Evolutionary conservation across 2,113 vertebrate species (phyloP), one percentile per base, ranked within the genome.

Genomic region (Scopus umbretta): DNA sequence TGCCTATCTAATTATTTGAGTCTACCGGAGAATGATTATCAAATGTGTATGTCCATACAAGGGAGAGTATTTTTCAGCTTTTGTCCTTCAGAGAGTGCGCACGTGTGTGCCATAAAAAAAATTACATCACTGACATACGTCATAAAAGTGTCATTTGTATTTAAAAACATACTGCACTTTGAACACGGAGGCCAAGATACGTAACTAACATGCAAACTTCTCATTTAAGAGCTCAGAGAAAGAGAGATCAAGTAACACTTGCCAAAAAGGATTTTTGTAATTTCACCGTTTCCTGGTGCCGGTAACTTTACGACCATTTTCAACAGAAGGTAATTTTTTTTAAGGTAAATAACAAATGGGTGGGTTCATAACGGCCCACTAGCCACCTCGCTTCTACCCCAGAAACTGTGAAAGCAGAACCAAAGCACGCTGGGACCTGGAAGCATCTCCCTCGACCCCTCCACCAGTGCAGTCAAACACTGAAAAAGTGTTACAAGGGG

Each of bases 401-500:
- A 71, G 12, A 11, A 14, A 7, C 32, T 2, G 14, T 7, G 23
- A 29, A 18, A 36, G 30, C 34, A 6, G 6, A 43, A 9, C 34
- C 10, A 17, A 17, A 45, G 52, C 32, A 2, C 4, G 5, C 13
- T 2, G 34, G 40, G n/a, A 8, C 12, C 81, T 71, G 63, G 84
- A 87, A 92, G 56, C 3, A 11, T 84, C 93, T 80, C 83, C 84
- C 87, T 73, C 36, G 65, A 56, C 62, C 43, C 87, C 92, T 40
- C 88, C 93, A 87, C 84, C 81, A 42, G 49, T 30, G 73, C 50
- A 75, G 85, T 56, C 95, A 95, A 97, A 96, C 94, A 80, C 78
- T 76, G 83, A 92, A 92, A 96, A 97, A 97, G 94, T 59, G 96
- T 73, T 93, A 86, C 95, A 92, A 86, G 92, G 67, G 55, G 91